A percentile compares a stretch with the other conserved stretches of the same genome.
Conservation (phyloP, 2,113 vertebrate species). For the Ptyas mucosa region DNA sequence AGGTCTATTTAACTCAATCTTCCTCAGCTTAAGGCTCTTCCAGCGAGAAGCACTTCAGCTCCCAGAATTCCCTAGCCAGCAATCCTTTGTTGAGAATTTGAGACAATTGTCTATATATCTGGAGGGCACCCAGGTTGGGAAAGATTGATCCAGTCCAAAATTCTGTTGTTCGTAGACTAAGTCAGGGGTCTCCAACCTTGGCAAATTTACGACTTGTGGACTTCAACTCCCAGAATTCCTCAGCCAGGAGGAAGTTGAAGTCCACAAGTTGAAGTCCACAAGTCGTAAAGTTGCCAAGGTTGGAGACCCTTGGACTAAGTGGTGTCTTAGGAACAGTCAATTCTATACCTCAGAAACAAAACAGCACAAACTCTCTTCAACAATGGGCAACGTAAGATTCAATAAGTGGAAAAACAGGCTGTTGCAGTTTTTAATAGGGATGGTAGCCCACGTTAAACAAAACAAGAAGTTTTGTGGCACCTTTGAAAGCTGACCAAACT, state of each 20-base stretch:
- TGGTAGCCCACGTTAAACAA: background rate
- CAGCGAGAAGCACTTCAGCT: background rate
- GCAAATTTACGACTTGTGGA: too few species aligned
- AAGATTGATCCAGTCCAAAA: background rate
- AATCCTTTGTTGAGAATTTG: background rate
- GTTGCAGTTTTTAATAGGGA: background rate
- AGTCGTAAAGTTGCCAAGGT: too few species aligned
- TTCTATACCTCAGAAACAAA: background rate
- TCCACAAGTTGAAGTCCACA: too few species aligned
- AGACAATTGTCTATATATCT: background rate
- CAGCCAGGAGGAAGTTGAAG: too few species aligned
- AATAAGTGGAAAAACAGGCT: background rate
- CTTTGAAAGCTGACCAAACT: background rate
- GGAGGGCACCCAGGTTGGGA: background rate
- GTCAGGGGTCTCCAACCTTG: background rate
- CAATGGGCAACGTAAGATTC: background rate
- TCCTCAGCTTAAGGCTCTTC: background rate
- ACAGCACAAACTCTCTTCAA: background rate
- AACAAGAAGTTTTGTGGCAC: background rate
- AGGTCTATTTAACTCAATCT: background rate
- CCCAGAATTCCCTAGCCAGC: background rate
- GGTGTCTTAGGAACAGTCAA: background rate
- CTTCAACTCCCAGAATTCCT: too few species aligned
- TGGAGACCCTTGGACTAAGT: background rate
- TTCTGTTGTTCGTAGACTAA: background rate